Percentiles rank a stretch among this genome's conserved stretches.
phyloP scores from a whole-genome alignment of 2,797 vertebrate genomes.

The Chromis chromis region DNA sequence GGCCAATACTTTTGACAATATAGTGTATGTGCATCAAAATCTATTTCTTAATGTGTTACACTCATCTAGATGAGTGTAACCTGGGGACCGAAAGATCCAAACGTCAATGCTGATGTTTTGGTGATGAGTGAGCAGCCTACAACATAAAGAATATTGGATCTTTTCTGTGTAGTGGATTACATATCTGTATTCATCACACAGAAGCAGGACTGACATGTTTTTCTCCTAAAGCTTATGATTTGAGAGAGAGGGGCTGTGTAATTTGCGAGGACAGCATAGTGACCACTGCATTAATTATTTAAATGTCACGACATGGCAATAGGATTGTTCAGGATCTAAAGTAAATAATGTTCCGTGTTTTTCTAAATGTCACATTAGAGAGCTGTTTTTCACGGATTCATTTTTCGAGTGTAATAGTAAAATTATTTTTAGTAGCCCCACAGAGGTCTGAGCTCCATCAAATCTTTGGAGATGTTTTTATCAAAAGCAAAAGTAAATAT shows the following conservation, averaged over 20 bases:
- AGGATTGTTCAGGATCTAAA: slow-evolving; percentile 8
- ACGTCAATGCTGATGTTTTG: slow-evolving; percentile 2
- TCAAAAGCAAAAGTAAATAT: background rate
- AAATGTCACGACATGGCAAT: slow-evolving; percentile 3
- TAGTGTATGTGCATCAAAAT: slow-evolving; percentile 5
- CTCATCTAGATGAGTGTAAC: background rate
- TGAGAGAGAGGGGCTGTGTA: slow-evolving; percentile 13
- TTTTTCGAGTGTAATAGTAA: background rate
- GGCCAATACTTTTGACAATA: too few species aligned
- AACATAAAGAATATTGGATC: slow-evolving; percentile 5
- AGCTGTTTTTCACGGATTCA: background rate
- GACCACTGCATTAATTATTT: slow-evolving; percentile 20
- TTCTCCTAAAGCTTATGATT: background rate
- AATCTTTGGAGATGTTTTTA: background rate
- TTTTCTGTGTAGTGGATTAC: slow-evolving; percentile 3
- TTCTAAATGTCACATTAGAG: slow-evolving; percentile 20
- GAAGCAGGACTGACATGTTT: slow-evolving; percentile 15
- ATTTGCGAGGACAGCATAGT: slow-evolving; percentile 12
- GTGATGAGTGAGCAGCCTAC: slow-evolving; percentile 12
- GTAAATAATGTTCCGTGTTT: slow-evolving; percentile 11
- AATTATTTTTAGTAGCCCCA: background rate
- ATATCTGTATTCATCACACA: slow-evolving; percentile 18
- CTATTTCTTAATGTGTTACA: background rate
- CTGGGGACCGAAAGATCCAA: background rate
- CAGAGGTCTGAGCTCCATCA: background rate